phyloP scores from a whole-genome alignment of 2,888 invertebrate genomes.

The Cylloceria caligata region DNA sequence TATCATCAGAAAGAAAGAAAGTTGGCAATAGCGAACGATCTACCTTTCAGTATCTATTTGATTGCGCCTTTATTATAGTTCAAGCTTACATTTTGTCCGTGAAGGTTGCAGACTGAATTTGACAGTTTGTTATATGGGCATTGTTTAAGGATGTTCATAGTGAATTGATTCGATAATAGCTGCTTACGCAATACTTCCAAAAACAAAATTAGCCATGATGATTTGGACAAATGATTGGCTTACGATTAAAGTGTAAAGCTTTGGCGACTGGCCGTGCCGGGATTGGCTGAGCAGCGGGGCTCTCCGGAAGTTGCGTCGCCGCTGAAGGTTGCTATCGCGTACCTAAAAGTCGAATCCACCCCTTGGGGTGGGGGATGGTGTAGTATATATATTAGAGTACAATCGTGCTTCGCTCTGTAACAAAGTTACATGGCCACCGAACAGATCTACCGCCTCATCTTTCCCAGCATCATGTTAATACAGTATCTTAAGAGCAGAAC shows the following conservation, averaged over 20 bases:
- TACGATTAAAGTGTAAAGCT: constrained; percentile 18
- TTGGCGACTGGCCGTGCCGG: constrained; percentile 24
- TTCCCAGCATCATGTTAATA: neutral
- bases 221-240: neutral
- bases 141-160: neutral
- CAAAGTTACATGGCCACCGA: constrained; percentile 24
- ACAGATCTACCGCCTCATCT: neutral
- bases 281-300: constrained; percentile 29
- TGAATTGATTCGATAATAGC: neutral
- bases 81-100: too few relatives aligned
- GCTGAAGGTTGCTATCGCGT: constrained; percentile 19
- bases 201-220: neutral
- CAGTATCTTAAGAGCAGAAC: neutral
- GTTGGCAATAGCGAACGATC: too few relatives aligned
- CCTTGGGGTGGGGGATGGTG: neutral
- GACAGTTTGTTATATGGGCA: too few relatives aligned
- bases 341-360: constrained; percentile 1
- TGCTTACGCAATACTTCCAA: neutral
- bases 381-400: constrained; percentile 42
- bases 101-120: too few relatives aligned
- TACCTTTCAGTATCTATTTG: too few relatives aligned
- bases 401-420: constrained; percentile 1
- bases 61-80: too few relatives aligned
- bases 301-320: constrained; percentile 13
- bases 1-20: too few relatives aligned